phyloP scores from a whole-genome alignment of 2,113 vertebrate genomes.

The Vicugna pacos region DNA sequence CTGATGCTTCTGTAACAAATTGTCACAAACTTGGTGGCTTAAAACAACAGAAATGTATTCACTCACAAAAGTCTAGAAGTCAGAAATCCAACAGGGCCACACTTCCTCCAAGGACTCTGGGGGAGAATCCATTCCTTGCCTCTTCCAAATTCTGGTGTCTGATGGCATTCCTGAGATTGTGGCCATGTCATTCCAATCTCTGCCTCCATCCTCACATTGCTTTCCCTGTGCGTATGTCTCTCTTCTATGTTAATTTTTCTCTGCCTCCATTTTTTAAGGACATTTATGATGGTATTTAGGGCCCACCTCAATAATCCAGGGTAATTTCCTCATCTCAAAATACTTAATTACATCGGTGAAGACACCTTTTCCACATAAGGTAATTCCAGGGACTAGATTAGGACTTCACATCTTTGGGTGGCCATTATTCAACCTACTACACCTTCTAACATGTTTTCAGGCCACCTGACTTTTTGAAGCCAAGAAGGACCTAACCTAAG shows the following conservation, averaged over 20 bases:
- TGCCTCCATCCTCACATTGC: background rate
- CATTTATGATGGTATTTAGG: background rate
- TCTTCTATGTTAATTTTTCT: slow-evolving; percentile 12
- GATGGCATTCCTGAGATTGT: background rate
- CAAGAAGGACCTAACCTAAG: background rate
- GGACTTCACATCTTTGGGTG: background rate
- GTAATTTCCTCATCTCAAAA: background rate
- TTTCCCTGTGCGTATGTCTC: background rate
- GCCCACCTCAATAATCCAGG: background rate
- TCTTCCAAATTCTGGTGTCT: background rate
- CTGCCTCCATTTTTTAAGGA: background rate
- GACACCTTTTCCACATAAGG: background rate
- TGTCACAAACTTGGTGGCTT: background rate
- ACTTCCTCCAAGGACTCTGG: background rate
- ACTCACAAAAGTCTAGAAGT: background rate
- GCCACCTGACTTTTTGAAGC: background rate
- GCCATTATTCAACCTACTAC: background rate
- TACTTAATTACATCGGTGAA: background rate
- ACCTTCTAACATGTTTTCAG: background rate
- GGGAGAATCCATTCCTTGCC: background rate
- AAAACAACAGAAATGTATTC: slow-evolving; percentile 20
- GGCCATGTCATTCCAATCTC: background rate
- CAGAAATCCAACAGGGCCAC: background rate
- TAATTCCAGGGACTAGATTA: background rate
- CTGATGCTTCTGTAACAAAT: background rate